These are phyloP conservation scores for Mercenaria mercenaria DNA, from an alignment of 1,140 invertebrate genomes.

Conservation along the genomic window DNA sequence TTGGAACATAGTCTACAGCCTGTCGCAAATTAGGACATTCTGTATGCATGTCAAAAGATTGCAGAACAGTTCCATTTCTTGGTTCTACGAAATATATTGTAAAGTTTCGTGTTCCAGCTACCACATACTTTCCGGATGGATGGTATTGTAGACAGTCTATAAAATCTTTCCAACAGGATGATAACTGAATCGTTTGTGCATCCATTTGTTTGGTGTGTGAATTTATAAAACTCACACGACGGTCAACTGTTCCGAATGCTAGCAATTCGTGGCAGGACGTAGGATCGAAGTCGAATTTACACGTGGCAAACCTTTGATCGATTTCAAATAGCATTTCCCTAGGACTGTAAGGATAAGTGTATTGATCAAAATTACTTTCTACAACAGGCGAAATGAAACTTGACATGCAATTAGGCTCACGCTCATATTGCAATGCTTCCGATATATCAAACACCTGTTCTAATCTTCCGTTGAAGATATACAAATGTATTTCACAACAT, in stretches of 20 bases:
- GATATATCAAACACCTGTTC: constrained; percentile 52
- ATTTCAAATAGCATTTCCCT: too few relatives aligned
- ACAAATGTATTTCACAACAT: constrained; percentile 65
- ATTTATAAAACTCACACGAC: constrained; percentile 61
- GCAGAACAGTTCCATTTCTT: not conserved
- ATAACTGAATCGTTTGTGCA: not conserved
- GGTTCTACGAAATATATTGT: constrained; percentile 21
- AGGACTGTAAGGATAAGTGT: too few relatives aligned
- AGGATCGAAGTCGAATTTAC: constrained; percentile 75
- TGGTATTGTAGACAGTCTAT: constrained; percentile 53
- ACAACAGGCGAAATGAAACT: too few relatives aligned
- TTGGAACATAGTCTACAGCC: not conserved
- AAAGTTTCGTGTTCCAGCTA: constrained; percentile 30
- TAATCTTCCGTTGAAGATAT: constrained; percentile 56
- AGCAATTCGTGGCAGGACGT: constrained; percentile 58
- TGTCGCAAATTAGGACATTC: not conserved
- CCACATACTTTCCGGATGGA: constrained; percentile 5
- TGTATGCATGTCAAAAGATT: constrained; percentile 28
- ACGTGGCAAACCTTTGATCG: constrained; percentile 43
- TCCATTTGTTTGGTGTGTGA: constrained; percentile 24
- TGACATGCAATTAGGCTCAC: too few relatives aligned
- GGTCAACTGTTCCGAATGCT: constrained; percentile 62
- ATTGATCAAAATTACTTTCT: too few relatives aligned
- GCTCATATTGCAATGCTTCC: constrained; percentile 50
- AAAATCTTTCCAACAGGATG: not conserved